Base-by-base conservation (phyloP, 2,113 vertebrate genomes). In the Pelmatolapia mariae region DNA sequence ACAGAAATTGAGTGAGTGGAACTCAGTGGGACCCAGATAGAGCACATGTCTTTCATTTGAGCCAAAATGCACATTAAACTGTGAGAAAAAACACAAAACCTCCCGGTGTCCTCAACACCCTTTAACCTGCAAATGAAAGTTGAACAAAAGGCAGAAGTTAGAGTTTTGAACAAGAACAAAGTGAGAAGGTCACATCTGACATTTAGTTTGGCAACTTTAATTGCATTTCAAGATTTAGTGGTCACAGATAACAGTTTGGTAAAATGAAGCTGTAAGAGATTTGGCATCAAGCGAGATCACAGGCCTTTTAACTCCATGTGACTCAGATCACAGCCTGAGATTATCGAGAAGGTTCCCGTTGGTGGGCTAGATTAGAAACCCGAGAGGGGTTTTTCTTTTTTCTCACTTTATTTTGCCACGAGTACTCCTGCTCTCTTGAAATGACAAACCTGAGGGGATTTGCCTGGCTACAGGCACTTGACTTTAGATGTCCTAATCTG, bases 41-140 rank as follows among this genome's bases (percentile, higher is more conserved):
- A 96, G 96, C 96, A 96, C 96, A 96, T 96, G 96, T 96, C 95
- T 95, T 95, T 93, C 89, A 89, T 90, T 94, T 63, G 94, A 96
- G 96, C 95, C 96, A 96, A 96, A 93, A 94, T 56, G 85, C 85
- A 83, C 87, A 54, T 89, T 84, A 89, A 92, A 92, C 83, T 89
- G 92, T 90, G 92, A 91, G 90, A 93, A 90, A 93, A 89, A 79
- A 80, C 85, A 89, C 45, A 85, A 81, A 92, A 86, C 43, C 83
- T 73, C 61, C 56, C 63, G 16, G 4, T 57, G 89, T 91, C 86
- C 81, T 83, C 61, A 26, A 76, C 10, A 81, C 52, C 89, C 90
- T 91, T 92, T 92, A 85, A 89, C 91, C 92, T 83, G 29, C 10
- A 68, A 33, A 61, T 53, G 40, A 63, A 78, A 86, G 82, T 73